phyloP scores from a whole-genome alignment of 2,797 vertebrate species.

The Macroramphosus scolopax region DNA sequence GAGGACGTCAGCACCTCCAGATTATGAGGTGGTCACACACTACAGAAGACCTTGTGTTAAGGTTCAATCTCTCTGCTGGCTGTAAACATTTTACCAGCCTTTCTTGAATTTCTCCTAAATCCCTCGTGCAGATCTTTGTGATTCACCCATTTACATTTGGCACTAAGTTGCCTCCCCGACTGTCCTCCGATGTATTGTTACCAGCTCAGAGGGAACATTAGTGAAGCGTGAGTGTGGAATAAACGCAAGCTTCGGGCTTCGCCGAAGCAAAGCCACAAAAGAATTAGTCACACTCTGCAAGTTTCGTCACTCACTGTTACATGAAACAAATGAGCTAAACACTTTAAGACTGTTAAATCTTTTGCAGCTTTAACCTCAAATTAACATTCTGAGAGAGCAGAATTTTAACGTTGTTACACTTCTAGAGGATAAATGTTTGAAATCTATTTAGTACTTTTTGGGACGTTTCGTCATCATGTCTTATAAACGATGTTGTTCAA shows the following conservation, averaged over 20 bases:
- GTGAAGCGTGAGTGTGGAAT: constrained; percentile 22
- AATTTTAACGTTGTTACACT: constrained; percentile 51
- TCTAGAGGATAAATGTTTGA: constrained; percentile 34
- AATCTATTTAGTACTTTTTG: constrained; percentile 37
- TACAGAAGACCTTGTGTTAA: too few species aligned
- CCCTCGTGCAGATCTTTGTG: constrained; percentile 37
- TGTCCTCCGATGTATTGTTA: constrained; percentile 30
- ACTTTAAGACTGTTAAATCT: constrained; percentile 83
- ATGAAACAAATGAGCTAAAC: constrained; percentile 71
- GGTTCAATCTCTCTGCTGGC: too few species aligned
- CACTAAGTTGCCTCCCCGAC: constrained; percentile 20
- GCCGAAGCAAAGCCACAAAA: constrained; percentile 36
- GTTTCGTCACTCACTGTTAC: constrained; percentile 59
- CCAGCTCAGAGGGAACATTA: constrained; percentile 36
- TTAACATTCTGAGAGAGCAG: constrained; percentile 54
- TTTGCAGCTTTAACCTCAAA: constrained; percentile 71
- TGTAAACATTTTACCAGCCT: constrained; percentile 13
- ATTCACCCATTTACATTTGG: constrained; percentile 35
- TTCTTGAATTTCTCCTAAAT: constrained; percentile 27
- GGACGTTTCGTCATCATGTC: constrained; percentile 28
- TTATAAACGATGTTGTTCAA: constrained; percentile 30
- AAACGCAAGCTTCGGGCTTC: constrained; percentile 44
- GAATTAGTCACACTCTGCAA: constrained; percentile 65
- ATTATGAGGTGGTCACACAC: too few species aligned
- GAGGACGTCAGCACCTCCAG: too few species aligned